Evolutionary conservation across 2,113 vertebrate genomes (phyloP).

Genomic region (Cacatua alba): DNA sequence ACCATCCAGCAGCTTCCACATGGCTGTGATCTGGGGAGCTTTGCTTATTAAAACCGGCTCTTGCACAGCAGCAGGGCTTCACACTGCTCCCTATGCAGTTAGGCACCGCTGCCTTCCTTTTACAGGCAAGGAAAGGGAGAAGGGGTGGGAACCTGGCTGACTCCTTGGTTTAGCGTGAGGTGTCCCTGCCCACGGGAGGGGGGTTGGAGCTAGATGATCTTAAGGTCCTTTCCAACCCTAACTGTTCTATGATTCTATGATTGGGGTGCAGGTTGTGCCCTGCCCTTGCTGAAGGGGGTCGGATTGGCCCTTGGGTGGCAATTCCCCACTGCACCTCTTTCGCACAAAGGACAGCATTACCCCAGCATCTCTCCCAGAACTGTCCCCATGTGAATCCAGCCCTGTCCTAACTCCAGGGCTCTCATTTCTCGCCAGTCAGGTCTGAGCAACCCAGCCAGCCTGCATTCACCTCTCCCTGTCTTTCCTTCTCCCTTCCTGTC

Average conservation of each 20-base stretch:
- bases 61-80: neutral
- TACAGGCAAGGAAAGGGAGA: neutral
- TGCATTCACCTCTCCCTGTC: neutral
- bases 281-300: neutral
- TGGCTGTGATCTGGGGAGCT: neutral
- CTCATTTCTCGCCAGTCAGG: neutral
- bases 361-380: neutral
- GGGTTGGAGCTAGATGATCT: too few relatives aligned
- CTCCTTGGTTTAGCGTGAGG: neutral
- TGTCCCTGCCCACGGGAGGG: too few relatives aligned
- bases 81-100: accelerated
- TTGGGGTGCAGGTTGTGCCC: accelerated
- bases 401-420: neutral
- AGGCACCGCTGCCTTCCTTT: neutral
- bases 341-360: neutral
- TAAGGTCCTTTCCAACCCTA: too few relatives aligned
- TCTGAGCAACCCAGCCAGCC: neutral
- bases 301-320: neutral
- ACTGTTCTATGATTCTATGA: neutral
- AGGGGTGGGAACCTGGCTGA: neutral
- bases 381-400: neutral
- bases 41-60: neutral
- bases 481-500: neutral
- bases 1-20: neutral
- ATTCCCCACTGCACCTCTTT: neutral